phyloP scores from a whole-genome alignment of 2,113 vertebrate species.

The Alligator mississippiensis region DNA sequence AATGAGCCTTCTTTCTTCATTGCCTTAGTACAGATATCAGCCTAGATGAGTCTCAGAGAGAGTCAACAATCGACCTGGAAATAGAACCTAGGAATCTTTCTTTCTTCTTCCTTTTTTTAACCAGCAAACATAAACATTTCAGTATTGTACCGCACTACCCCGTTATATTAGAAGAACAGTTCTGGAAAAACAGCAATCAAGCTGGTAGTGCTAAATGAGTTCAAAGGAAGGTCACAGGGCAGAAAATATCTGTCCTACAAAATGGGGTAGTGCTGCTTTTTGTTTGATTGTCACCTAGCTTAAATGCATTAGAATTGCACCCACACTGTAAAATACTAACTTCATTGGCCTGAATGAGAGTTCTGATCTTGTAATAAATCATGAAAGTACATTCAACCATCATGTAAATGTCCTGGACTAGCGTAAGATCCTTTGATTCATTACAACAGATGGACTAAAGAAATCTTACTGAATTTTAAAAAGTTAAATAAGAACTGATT shows the following conservation, averaged over 20 bases:
- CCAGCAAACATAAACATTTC: neutral
- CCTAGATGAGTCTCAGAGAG: neutral
- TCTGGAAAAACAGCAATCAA: neutral
- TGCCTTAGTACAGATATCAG: neutral
- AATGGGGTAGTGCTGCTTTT: neutral
- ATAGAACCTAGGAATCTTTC: neutral
- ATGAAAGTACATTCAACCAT: neutral
- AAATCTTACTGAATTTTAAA: neutral
- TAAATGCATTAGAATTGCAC: neutral
- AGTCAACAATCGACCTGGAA: neutral
- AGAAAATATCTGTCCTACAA: neutral
- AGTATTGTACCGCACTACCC: neutral
- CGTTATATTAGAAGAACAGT: conserved; percentile 1
- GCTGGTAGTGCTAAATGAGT: neutral
- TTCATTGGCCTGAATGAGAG: neutral
- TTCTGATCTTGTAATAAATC: neutral
- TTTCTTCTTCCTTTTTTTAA: neutral
- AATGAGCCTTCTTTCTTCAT: neutral
- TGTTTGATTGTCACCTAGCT: neutral
- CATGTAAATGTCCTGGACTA: neutral
- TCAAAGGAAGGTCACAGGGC: conserved; percentile 7
- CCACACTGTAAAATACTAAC: neutral
- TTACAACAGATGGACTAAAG: neutral
- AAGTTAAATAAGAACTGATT: neutral
- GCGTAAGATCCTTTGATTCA: neutral